Evolutionary conservation across 1,140 invertebrate species (phyloP), one percentile per base, ranked within the genome.

Genomic region (Lepidurus apus): DNA sequence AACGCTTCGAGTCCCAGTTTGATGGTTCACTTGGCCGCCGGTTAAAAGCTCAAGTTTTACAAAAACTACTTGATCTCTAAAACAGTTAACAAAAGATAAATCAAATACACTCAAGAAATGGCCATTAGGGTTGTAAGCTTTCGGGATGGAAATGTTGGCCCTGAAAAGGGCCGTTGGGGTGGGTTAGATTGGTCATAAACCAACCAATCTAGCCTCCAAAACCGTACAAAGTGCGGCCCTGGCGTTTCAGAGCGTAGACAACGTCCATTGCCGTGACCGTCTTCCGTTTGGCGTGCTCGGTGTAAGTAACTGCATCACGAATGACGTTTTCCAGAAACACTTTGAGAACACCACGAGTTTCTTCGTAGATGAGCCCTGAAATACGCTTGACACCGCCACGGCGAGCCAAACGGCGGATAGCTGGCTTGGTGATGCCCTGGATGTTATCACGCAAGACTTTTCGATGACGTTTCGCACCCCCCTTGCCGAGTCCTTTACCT

Each of bases 241-340:
- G 93, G 75, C 93, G 86, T 85, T 95, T 95, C 80, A 95, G 85
- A 43, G 93, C 93, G 82, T 94, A 94, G 26, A 95, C n/a, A 17
- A 95, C 92, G 83, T 95, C 93, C 93, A 95, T 95, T 76, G 93
- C 92, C 8, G 93, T 95, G 65, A 90, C 88, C 24, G 93, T 95
- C 86, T 94, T 94, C 80, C 92, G 86, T 86, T 93, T 93, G 80
- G 92, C 91, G 84, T 93, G 91, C 84, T 92, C 92, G 10, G 91
- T 93, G 86, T 93, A 94, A 21, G 92, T 93, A 76, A 94, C 93
- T 11, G 92, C 91, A 85, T 93, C 93, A 77, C 91, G 87, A 82
- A 94, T 94, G 0, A 94, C 91, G 83, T 93, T 93, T 84, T 93
- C 92, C 76, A 94, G 85, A 84, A 94, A 94, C 0, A 93, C 89